Evolutionary conservation across 1,140 invertebrate species (phyloP), one percentile per base, ranked within the genome.

Genomic region (Drosophila funebris): DNA sequence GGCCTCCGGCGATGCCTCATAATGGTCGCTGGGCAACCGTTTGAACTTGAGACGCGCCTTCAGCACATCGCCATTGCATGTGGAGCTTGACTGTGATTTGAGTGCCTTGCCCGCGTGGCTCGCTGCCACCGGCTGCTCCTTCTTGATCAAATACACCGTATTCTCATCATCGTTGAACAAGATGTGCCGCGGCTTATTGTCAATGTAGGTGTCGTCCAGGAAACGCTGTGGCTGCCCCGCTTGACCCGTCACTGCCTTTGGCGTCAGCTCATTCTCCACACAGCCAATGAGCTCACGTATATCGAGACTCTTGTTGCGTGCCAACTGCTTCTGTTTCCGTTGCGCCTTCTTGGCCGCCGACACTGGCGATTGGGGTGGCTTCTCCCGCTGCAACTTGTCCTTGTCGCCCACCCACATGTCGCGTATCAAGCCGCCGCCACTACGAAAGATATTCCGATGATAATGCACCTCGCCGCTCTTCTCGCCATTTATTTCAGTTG

Each of bases 101-200:
- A 72, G 74, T 0, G 70, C 62, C 43, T 87, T 81, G 16, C 44
- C 14, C 0, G 22, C 44, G 0, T 76, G 56, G 13, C 22, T 27
- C 0, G 24, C 44, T 8, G 80, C 61, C 39, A 91, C 87, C 0
- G 84, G 90, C 44, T 84, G 75, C 58, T 91, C 90, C 60, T 91
- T 90, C 44, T 90, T 87, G 5, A 91, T 91, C 7, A 91, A 71
- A 22, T 91, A 91, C 8, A 91, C 82, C 0, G 78, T 88, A 5
- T 91, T 91, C 57, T 91, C 90, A 5, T 91, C 82, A 22, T 91
- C 90, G 29, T 91, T 91, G 64, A 91, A 91, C 4, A 91, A 67
- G 46, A 91, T 91, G 22, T 91, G 90, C 44, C 89, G 88, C 4
- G 87, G 80, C 16, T 88, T 90, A 54, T 76, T 90, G 11, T 91